phyloP scores from a whole-genome alignment of 1,140 invertebrate species.

The Eriosoma lanigerum region DNA sequence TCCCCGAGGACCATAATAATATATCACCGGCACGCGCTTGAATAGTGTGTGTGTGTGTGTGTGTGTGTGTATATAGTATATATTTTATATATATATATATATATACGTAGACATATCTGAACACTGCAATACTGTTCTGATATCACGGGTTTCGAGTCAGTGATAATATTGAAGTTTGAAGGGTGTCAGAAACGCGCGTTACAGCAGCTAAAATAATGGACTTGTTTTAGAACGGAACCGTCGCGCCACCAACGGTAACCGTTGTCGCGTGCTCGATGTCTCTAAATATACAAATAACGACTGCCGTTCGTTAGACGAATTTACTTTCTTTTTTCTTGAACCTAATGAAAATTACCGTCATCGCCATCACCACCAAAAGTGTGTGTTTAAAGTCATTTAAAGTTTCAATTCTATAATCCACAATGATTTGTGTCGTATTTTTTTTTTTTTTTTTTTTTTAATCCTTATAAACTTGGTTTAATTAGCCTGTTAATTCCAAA shows the following conservation, averaged over 20 bases:
- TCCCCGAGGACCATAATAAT: conserved; percentile 52
- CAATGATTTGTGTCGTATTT: not conserved
- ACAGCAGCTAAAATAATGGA: conserved; percentile 26
- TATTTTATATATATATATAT: not conserved
- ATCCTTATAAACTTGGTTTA: not conserved
- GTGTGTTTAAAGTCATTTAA: not conserved
- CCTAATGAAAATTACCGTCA: not conserved
- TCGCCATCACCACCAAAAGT: not conserved
- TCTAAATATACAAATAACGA: not conserved
- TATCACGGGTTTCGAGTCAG: conserved; percentile 28
- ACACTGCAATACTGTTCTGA: not conserved
- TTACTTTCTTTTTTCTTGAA: not conserved
- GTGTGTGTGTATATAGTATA: too few relatives aligned
- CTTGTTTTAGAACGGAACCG: conserved; percentile 17
- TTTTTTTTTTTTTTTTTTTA: not conserved
- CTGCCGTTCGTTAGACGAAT: not conserved
- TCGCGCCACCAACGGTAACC: not conserved
- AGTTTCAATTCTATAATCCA: conserved; percentile 6
- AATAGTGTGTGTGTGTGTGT: not conserved
- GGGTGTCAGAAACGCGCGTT: conserved; percentile 27
- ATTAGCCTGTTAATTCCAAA: conserved; percentile 13
- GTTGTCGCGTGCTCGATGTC: not conserved
- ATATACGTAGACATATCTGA: conserved; percentile 6
- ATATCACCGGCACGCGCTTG: conserved; percentile 50
- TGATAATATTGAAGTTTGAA: conserved; percentile 49